Base-by-base conservation (phyloP, 2,113 vertebrate species). In the Cacatua alba region DNA sequence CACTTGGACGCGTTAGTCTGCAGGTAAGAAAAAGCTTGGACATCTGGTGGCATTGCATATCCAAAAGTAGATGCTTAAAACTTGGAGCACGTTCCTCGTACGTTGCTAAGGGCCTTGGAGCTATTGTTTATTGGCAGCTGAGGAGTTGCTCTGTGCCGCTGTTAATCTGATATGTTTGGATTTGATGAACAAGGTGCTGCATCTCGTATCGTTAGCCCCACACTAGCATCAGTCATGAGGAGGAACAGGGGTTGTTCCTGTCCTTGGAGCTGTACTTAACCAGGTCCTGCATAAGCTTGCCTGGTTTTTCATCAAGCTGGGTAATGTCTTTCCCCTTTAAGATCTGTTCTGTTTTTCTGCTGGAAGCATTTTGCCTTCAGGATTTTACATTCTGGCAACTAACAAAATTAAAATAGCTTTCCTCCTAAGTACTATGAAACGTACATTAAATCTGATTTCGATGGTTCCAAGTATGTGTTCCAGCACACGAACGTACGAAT, bases 351-450 rank as follows among this genome's bases (percentile, higher is more conserved):
- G 46, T 63, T 93, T 83, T 94, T 75, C 57, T 92, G 39, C 71
- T 80, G 77, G 71, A 96, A 95, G 79, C 62, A 96, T 97, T 94
- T 92, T 88, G 75, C 93, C 84, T 95, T 95, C 49, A 93, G 88
- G 86, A 93, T 95, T 97, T 93, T 84, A 88, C 62, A 4, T 97
- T 96, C 97, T 97, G 89, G 96, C 96, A 97, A 95, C 95, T 92
- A 92, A 79, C 72, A 91, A 96, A 96, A 97, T 97, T 96, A 95
- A 92, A 93, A 95, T 96, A 91, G 89, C 90, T 96, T 97, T 96
- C 70, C 82, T 97, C 88, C 76, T 92, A 94, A 97, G 94, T 92
- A 95, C 62, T 91, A 85, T 97, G 96, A 97, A 94, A 95, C 1
- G 60, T 96, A 94, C 87, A 90, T 94, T 95, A 92, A 97, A 92